A percentile compares a stretch with the other conserved stretches of the same genome.
Conservation (phyloP, 2,888 invertebrate genomes). For the Drosophila longiperda region DNA sequence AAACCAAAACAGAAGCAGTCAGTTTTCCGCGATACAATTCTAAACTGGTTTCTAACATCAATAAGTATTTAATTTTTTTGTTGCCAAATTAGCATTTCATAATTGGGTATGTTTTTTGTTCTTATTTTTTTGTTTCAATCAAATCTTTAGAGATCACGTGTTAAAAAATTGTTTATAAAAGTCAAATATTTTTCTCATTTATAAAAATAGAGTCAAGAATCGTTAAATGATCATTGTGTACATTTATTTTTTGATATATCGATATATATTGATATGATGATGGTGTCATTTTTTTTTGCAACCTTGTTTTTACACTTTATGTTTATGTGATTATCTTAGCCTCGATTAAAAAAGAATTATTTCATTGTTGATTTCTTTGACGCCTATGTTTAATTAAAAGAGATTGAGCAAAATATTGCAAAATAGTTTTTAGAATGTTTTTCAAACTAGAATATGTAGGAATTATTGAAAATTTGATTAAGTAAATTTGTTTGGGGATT, state of each 20-base stretch:
- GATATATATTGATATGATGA: constrained; percentile 10
- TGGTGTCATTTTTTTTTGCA: constrained; percentile 28
- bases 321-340: constrained; percentile 42
- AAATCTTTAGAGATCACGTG: constrained; percentile 14
- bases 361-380: constrained; percentile 7
- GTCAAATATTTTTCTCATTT: not conserved
- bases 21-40: constrained; percentile 47
- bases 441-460: not conserved
- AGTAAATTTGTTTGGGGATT: too few species aligned
- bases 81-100: constrained; percentile 20
- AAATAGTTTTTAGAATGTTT: not conserved
- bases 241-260: not conserved
- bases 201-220: not conserved
- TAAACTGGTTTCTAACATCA: constrained; percentile 43
- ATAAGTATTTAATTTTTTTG: constrained; percentile 22
- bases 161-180: constrained; percentile 1
- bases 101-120: constrained; percentile 10
- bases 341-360: constrained; percentile 43
- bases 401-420: not conserved
- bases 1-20: constrained; percentile 28
- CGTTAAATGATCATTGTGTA: not conserved
- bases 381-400: constrained; percentile 8
- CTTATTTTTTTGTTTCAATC: not conserved
- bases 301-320: constrained; percentile 32
- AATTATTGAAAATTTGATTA: too few species aligned